Percentiles rank a stretch among this genome's conserved stretches.
phyloP scores from a whole-genome alignment of 2,888 invertebrate genomes.

The Eutolmus rufibarbis region DNA sequence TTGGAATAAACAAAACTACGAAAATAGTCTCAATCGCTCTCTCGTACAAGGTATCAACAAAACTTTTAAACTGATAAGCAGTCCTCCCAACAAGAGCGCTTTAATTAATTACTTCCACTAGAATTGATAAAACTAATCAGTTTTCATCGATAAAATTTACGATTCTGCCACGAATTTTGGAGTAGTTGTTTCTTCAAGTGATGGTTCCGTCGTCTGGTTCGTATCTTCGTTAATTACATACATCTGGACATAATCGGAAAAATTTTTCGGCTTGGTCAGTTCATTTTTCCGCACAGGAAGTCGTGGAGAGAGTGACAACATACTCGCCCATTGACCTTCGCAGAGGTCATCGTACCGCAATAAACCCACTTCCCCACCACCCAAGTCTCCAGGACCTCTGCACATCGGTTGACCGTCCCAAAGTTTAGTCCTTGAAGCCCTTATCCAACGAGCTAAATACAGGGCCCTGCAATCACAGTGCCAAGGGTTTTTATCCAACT shows the following conservation, averaged over 20 bases:
- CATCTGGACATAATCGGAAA: constrained; percentile 60
- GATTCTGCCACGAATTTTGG: constrained; percentile 36
- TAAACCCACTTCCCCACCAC: constrained; percentile 64
- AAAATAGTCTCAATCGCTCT: background rate
- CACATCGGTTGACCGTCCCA: constrained; percentile 66
- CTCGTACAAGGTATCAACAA: background rate
- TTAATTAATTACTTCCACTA: constrained; percentile 17
- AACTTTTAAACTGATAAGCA: background rate
- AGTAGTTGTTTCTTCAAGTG: constrained; percentile 32
- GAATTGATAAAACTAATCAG: constrained; percentile 18
- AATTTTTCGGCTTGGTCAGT: constrained; percentile 60
- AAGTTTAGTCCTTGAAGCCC: constrained; percentile 63
- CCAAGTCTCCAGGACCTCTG: constrained; percentile 65
- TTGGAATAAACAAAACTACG: background rate
- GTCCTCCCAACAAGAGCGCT: background rate
- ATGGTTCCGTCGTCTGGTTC: constrained; percentile 43
- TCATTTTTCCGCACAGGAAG: constrained; percentile 60
- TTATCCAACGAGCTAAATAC: constrained; percentile 69
- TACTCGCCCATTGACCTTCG: constrained; percentile 76
- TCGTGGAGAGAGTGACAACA: constrained; percentile 65
- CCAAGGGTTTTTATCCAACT: constrained; percentile 72
- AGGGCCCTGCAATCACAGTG: constrained; percentile 71
- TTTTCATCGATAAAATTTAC: background rate
- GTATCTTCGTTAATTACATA: constrained; percentile 59
- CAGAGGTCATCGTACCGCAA: constrained; percentile 72